phyloP scores from a whole-genome alignment of 2,888 invertebrate genomes.

The Pammene fasciana region DNA sequence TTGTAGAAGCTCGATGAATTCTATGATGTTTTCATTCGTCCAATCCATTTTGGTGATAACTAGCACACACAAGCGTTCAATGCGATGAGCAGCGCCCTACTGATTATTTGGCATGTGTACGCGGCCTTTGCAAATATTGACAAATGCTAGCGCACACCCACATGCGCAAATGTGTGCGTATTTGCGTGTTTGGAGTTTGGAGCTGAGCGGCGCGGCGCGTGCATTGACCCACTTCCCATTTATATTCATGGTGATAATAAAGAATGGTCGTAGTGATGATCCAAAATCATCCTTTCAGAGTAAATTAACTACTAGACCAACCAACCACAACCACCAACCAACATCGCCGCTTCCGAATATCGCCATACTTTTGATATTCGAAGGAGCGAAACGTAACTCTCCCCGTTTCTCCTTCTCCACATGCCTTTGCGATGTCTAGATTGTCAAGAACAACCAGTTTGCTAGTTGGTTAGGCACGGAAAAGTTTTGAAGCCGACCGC shows the following conservation, averaged over 20 bases:
- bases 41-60: slow-evolving; percentile 3
- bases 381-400: neutral
- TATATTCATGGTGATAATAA: no score
- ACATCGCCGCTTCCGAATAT: no score
- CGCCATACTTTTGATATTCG: no score
- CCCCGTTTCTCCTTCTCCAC: neutral
- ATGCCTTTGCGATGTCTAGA: neutral
- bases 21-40: slow-evolving; percentile 4
- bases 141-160: neutral
- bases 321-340: no score
- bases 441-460: neutral
- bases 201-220: neutral
- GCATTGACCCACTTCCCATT: neutral
- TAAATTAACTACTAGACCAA: no score
- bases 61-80: neutral
- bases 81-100: neutral
- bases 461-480: neutral
- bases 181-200: slow-evolving; percentile 4
- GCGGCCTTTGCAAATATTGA: slow-evolving; percentile 9
- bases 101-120: neutral
- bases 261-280: no score
- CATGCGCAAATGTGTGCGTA: neutral
- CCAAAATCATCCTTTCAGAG: no score
- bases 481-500: neutral
- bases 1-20: slow-evolving; percentile 1